Evolutionary conservation across 2,797 vertebrate genomes (phyloP).

Genomic region (Jordanella pulchra): DNA sequence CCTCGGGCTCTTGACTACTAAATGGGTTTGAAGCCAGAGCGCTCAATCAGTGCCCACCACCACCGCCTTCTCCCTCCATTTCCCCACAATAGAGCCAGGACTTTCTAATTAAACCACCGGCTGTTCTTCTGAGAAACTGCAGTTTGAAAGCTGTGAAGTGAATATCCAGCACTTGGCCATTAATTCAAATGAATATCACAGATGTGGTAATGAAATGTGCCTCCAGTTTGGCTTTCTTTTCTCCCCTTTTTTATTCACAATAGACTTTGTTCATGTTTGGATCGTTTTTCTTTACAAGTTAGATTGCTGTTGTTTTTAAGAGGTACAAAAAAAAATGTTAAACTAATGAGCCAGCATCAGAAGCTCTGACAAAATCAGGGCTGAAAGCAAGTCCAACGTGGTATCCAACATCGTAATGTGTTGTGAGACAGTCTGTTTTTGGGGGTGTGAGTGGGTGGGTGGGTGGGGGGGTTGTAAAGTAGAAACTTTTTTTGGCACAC

Average conservation of each 20-base stretch:
- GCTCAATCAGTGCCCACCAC: constrained; percentile 57
- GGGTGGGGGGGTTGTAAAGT: background rate
- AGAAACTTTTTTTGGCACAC: constrained; percentile 21
- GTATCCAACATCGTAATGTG: constrained; percentile 12
- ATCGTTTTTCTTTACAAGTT: constrained; percentile 52
- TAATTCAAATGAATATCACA: constrained; percentile 56
- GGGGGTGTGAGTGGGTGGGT: background rate
- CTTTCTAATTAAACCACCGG: constrained; percentile 68
- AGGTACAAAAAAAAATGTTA: constrained; percentile 43
- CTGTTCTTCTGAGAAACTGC: constrained; percentile 59
- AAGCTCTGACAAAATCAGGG: constrained; percentile 21
- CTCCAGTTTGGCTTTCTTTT: constrained; percentile 9
- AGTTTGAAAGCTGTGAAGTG: constrained; percentile 57
- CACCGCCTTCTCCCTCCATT: constrained; percentile 33
- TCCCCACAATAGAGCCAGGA: constrained; percentile 47
- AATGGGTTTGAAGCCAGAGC: constrained; percentile 63
- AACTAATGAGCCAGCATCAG: constrained; percentile 49
- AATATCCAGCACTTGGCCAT: constrained; percentile 43
- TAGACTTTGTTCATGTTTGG: constrained; percentile 36
- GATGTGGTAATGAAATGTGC: constrained; percentile 39
- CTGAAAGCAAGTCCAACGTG: constrained; percentile 23
- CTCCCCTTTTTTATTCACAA: constrained; percentile 40
- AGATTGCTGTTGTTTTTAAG: constrained; percentile 40
- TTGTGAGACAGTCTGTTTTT: background rate
- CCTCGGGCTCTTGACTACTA: constrained; percentile 40